phyloP scores from a whole-genome alignment of 2,888 invertebrate species.

The Trissolcus japonicus region DNA sequence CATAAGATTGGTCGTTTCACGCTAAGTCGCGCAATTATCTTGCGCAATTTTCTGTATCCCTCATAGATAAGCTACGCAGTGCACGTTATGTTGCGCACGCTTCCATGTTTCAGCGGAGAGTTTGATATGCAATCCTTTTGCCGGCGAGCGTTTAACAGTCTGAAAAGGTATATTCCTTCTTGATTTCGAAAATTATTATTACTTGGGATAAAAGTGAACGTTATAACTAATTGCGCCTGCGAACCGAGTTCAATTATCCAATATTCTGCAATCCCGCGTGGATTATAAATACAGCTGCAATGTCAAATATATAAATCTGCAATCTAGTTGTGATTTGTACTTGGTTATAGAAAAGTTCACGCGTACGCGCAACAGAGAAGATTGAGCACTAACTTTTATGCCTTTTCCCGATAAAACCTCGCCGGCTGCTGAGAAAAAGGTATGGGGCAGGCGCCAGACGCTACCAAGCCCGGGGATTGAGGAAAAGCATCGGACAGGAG shows the following conservation, averaged over 20 bases:
- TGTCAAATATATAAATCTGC: too few relatives aligned
- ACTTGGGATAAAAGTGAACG: too few relatives aligned
- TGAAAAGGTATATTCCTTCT: too few relatives aligned
- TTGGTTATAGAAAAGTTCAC: constrained; percentile 29
- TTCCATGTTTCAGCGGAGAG: neutral
- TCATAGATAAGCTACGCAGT: too few relatives aligned
- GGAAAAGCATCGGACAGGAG: constrained; percentile 25
- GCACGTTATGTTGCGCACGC: constrained; percentile 16
- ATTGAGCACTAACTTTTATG: constrained; percentile 26
- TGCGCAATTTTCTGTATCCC: constrained; percentile 63
- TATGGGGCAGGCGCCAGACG: constrained; percentile 13
- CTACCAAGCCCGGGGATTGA: constrained; percentile 1
- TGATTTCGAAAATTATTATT: too few relatives aligned
- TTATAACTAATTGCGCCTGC: too few relatives aligned
- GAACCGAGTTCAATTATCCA: too few relatives aligned
- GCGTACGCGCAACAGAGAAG: neutral
- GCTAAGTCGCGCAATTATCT: constrained; percentile 67
- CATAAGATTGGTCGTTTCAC: constrained; percentile 65
- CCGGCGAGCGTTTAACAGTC: too few relatives aligned
- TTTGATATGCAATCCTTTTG: too few relatives aligned
- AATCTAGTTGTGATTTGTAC: neutral
- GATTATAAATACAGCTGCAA: too few relatives aligned
- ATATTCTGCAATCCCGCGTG: neutral
- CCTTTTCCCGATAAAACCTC: constrained; percentile 33
- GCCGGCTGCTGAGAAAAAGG: neutral